Evolutionary conservation across 2,113 vertebrate species (phyloP), one percentile per base, ranked within the genome.

Genomic region (Colinus virginianus): DNA sequence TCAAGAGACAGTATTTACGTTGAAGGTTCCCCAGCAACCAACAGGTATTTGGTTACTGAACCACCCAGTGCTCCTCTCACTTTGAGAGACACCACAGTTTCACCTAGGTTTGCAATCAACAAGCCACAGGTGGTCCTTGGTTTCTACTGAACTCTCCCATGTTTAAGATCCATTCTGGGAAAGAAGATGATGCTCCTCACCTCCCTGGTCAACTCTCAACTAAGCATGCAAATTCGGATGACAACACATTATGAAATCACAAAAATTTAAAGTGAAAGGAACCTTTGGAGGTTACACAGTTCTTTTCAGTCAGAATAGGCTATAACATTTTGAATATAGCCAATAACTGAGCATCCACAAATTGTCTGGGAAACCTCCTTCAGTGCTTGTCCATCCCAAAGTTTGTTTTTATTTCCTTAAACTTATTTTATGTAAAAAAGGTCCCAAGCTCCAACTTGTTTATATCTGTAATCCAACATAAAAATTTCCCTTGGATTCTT

Each of bases 401-500:
- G 32, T 26, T 32, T 2, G 11, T 0, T 21, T 83, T 84, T n/a
- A 69, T 62, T n/a, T 17, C 58, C 20, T 58, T n/a, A 34, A 22
- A 8, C n/a, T 58, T 21, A 36, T 36, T 78, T 64, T 17, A 71
- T 20, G 22, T 38, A 78, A 72, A 68, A 17, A 30, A 68, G 58
- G 58, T 78, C 46, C 9, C 2, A 77, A 40, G 66, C 45, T 84
- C 13, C n/a, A 62, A 26, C 30, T 79, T 87, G 53, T 8, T 59
- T 68, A 30, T 9, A 1, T 67, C 81, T 88, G 14, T 16, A 43
- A 32, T 32, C 42, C 51, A 64, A 30, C 23, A 55, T 2, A 9
- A 51, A 28, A 66, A 38, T 74, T 64, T 91, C 68, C 23, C 75
- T 82, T 75, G 63, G 18, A n/a, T 48, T 56, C 95, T 98, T 98